Evolutionary conservation across 2,888 invertebrate genomes (phyloP), one percentile per base, ranked within the genome.

Genomic region (Chesias legatella): DNA sequence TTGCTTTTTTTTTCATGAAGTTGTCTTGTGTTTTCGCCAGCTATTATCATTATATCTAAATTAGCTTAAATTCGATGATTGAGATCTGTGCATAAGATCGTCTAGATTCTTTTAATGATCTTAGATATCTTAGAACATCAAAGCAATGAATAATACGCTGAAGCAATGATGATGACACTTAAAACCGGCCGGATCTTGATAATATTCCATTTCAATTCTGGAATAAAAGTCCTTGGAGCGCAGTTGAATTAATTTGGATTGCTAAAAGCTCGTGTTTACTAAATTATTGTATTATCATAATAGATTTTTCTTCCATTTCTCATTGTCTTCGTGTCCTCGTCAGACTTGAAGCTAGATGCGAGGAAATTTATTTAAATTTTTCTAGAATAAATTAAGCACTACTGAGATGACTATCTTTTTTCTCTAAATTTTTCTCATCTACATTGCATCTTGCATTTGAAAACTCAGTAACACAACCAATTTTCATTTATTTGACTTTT

Each of bases 291-390:
- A 25, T 29, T 25, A 35, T 17, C 13, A 5, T 17, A 17, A 5
- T 43, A 33, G 29, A 39, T 47, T 29, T 41, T 40, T 42, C 34
- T 37, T 44, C 39, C 44, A 44, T 44, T 41, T 30, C 31, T 43
- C 40, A 43, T 48, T 43, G 43, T 37, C 33, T 37, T 44, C 31
- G 32, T 28, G 36, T 17, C 27, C 37, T 41, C 30, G 33, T 42
- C 43, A 25, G 33, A 33, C 28, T 27, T 38, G 17, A 21, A 33
- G 17, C 24, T 20, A 8, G 23, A 10, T 28, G 31, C 6, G 13
- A 20, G 13, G 33, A 24, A 33, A 30, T 33, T 29, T 33, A 30
- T 40, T 33, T 40, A 29, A 33, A 9, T 40, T 40, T 17, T 23
- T 28, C 6, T 4, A 10, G 24, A 29, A 33, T 6, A 33, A 40